These are phyloP conservation scores for Gastracanthus pulcherrimus DNA, from an alignment of 2,888 invertebrate species.

Conservation along the genomic window DNA sequence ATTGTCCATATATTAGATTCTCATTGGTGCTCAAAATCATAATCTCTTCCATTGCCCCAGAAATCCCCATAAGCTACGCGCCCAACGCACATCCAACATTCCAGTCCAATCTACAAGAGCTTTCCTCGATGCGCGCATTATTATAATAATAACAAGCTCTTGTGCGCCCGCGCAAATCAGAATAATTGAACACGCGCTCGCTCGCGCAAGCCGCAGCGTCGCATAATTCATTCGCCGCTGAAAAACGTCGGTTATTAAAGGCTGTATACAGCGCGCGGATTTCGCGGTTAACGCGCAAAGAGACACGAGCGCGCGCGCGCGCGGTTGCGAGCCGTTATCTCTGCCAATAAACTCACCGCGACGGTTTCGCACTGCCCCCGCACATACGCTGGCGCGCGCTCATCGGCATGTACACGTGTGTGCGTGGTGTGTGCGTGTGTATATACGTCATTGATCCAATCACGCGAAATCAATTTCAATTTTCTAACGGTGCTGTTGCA, in stretches of 20 bases:
- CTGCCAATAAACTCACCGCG: constrained; percentile 11
- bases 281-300: constrained; percentile 4
- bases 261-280: background rate
- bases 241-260: constrained; percentile 27
- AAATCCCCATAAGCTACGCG: too few species aligned
- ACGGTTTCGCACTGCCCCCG: background rate
- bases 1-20: too few species aligned
- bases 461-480: constrained; percentile 33
- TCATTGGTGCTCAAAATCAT: too few species aligned
- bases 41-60: too few species aligned
- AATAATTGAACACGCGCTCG: background rate
- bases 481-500: constrained; percentile 1
- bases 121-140: background rate
- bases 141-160: background rate
- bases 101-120: background rate
- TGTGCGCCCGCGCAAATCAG: background rate
- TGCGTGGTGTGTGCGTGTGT: too few species aligned
- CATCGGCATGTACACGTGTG: too few species aligned
- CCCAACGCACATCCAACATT: background rate
- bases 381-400: too few species aligned
- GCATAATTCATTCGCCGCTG: constrained; percentile 10
- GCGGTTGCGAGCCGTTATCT: background rate
- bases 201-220: background rate
- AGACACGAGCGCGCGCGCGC: background rate
- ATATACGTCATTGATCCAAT: constrained; percentile 12